phyloP scores from a whole-genome alignment of 1,140 invertebrate species.

The Drosophila kurseongensis region DNA sequence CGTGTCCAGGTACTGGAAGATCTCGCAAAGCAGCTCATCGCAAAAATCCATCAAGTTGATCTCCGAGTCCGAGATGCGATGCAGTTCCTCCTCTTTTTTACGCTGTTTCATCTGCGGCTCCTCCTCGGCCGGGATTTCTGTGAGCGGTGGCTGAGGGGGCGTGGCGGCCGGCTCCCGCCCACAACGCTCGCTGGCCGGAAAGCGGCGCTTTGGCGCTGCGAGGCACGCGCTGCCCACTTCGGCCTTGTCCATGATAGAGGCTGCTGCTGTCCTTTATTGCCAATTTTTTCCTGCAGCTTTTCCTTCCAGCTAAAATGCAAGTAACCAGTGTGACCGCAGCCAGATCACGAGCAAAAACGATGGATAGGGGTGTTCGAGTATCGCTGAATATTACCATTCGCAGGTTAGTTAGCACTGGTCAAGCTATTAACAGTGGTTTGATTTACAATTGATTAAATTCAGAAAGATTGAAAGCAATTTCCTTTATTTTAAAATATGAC shows the following conservation, averaged over 20 bases:
- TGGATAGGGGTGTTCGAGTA: neutral
- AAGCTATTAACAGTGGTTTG: too few relatives aligned
- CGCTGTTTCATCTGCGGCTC: slow-evolving; percentile 57
- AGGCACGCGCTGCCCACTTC: slow-evolving; percentile 53
- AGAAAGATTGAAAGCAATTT: too few relatives aligned
- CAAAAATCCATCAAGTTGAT: slow-evolving; percentile 77
- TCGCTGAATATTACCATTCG: neutral
- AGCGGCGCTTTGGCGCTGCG: slow-evolving; percentile 67
- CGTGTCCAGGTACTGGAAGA: slow-evolving; percentile 85
- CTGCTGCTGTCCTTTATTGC: slow-evolving; percentile 22
- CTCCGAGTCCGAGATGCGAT: slow-evolving; percentile 2
- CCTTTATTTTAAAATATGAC: too few relatives aligned
- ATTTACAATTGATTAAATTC: too few relatives aligned
- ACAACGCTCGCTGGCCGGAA: slow-evolving; percentile 45
- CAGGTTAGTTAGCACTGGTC: too few relatives aligned
- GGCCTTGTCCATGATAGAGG: slow-evolving; percentile 52
- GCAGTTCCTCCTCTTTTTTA: slow-evolving; percentile 32
- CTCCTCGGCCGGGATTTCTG: slow-evolving; percentile 7
- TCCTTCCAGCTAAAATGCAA: slow-evolving; percentile 43
- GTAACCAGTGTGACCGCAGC: slow-evolving; percentile 28
- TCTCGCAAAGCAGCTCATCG: slow-evolving; percentile 86
- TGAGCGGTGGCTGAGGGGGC: slow-evolving; percentile 3
- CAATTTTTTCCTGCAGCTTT: slow-evolving; percentile 42
- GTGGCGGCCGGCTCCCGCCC: slow-evolving; percentile 8
- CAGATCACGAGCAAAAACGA: slow-evolving; percentile 1